phyloP scores from a whole-genome alignment of 1,140 invertebrate genomes.

The Cherax destructor region DNA sequence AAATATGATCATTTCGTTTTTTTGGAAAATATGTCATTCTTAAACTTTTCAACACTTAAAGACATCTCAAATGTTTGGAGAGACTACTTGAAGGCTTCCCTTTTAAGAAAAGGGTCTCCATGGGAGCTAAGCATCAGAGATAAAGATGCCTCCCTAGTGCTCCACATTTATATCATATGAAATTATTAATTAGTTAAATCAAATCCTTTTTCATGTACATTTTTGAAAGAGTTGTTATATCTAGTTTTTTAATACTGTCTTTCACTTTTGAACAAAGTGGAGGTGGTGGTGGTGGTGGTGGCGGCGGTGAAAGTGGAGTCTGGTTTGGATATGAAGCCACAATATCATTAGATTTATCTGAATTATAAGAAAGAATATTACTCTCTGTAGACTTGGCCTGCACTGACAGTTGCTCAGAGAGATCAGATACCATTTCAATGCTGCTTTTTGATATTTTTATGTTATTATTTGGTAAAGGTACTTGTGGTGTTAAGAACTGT shows the following conservation, averaged over 20 bases:
- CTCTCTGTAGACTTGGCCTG: neutral
- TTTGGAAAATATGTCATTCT: too few species aligned
- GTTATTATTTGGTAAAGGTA: neutral
- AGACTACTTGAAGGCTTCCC: too few species aligned
- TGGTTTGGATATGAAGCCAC: neutral
- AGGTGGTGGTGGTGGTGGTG: constrained; percentile 39
- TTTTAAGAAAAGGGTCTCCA: too few species aligned
- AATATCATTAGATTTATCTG: neutral
- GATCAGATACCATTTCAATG: neutral
- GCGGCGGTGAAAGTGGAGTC: neutral
- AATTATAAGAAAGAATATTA: neutral
- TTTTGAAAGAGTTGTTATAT: constrained; percentile 31
- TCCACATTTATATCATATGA: too few species aligned
- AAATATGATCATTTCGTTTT: too few species aligned
- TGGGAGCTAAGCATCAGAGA: too few species aligned
- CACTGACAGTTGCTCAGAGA: neutral
- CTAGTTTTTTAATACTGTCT: constrained; percentile 46
- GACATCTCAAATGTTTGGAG: too few species aligned
- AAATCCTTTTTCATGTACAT: constrained; percentile 62
- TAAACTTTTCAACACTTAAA: too few species aligned
- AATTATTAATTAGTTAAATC: neutral
- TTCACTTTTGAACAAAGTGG: constrained; percentile 30
- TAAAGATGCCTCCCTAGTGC: too few species aligned
- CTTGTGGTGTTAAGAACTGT: constrained; percentile 28
- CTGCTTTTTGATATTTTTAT: neutral